phyloP scores from a whole-genome alignment of 2,888 invertebrate genomes.

The Heteromurus nitidus region DNA sequence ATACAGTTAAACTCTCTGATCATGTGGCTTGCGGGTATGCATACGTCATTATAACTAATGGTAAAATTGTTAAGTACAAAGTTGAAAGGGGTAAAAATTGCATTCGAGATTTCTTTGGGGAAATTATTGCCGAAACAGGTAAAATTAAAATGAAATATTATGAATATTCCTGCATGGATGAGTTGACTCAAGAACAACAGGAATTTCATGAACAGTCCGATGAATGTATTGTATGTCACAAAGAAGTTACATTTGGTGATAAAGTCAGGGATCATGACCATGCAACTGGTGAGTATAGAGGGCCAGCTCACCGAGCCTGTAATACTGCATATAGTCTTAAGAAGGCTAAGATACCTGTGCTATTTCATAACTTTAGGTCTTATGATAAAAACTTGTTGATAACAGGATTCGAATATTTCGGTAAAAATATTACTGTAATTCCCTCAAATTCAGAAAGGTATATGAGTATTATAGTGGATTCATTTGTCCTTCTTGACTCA shows the following conservation, averaged over 20 bases:
- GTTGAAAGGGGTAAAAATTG: not conserved
- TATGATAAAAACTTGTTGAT: slow-evolving; percentile 41
- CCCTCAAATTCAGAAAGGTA: slow-evolving; percentile 36
- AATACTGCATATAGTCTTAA: slow-evolving; percentile 23
- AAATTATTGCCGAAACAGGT: not conserved
- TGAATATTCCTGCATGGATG: not conserved
- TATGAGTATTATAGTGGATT: slow-evolving; percentile 9
- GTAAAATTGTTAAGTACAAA: slow-evolving; percentile 17
- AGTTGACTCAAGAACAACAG: not conserved
- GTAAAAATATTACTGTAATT: slow-evolving; percentile 28
- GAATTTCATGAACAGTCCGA: not conserved
- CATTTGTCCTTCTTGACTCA: slow-evolving; percentile 38
- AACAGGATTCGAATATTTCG: slow-evolving; percentile 23
- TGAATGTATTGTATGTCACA: not conserved
- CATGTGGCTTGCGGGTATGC: slow-evolving; percentile 29
- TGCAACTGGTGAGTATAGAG: slow-evolving; percentile 24
- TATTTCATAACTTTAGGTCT: slow-evolving; percentile 13
- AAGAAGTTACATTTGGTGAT: not conserved
- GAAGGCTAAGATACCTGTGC: slow-evolving; percentile 9
- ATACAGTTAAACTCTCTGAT: not conserved
- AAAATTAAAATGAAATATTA: not conserved
- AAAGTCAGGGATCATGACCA: slow-evolving; percentile 27
- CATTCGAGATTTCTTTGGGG: slow-evolving; percentile 12
- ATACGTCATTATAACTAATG: not conserved
- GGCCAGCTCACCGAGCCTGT: slow-evolving; percentile 6